Conservation (phyloP, 2,888 invertebrate species). For the Melanotus villosus region DNA sequence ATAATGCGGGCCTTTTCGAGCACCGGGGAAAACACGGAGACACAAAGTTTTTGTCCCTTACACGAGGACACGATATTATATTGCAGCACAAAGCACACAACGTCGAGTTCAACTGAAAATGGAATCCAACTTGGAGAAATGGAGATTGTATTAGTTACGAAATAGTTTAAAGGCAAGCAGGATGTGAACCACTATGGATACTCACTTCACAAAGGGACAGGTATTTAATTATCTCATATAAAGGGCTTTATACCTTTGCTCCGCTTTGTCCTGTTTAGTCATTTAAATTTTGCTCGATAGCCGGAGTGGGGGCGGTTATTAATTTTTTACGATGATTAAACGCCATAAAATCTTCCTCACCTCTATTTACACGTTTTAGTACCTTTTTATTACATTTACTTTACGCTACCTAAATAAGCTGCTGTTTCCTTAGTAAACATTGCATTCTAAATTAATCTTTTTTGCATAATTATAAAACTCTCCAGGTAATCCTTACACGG, state of each 20-base stretch:
- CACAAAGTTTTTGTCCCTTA: slow-evolving; percentile 40
- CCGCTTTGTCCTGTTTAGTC: slow-evolving; percentile 2
- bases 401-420: background rate
- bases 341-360: background rate
- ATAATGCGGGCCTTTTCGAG: slow-evolving; percentile 38
- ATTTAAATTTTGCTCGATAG: slow-evolving; percentile 8
- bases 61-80: slow-evolving; percentile 34
- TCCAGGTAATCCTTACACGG: too few species aligned
- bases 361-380: background rate
- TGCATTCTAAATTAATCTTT: too few species aligned
- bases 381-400: background rate
- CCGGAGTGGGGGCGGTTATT: background rate
- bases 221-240: slow-evolving; percentile 41
- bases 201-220: slow-evolving; percentile 38
- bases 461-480: too few species aligned
- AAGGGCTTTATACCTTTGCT: slow-evolving; percentile 35
- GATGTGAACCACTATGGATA: slow-evolving; percentile 36
- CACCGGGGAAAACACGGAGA: slow-evolving; percentile 41
- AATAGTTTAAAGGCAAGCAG: slow-evolving; percentile 41
- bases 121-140: slow-evolving; percentile 43
- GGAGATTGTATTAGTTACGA: slow-evolving; percentile 45
- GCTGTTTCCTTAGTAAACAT: too few species aligned
- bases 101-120: slow-evolving; percentile 39
- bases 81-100: slow-evolving; percentile 41
- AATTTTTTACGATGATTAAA: slow-evolving; percentile 13